Evolutionary conservation across 2,797 vertebrate genomes (phyloP), one percentile per base, ranked within the genome.

Genomic region (Centropyge bicolor): DNA sequence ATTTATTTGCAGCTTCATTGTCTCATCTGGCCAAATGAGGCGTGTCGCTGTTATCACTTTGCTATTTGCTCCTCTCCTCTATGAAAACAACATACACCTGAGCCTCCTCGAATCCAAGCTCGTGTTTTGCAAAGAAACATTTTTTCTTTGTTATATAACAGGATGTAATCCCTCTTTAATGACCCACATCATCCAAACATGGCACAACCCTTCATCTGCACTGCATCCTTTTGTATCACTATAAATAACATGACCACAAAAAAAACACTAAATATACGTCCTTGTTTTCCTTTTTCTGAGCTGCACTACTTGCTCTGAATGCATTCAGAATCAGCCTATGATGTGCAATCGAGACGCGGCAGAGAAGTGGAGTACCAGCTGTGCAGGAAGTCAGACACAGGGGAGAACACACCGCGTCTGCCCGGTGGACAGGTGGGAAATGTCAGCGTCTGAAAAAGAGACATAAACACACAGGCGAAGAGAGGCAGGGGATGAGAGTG

Each of bases 391-490:
- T 52, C 55, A 68, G 65, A 16, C 83, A 80, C 70, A 40, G 40
- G 76, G 64, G 82, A 74, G 76, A 84, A 80, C 80, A 77, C 66
- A 66, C 38, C 27, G 69, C 77, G 52, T 57, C 64, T 77, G 82
- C 75, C 64, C 63, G 72, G 76, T 71, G 84, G 83, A 88, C 88
- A 91, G 85, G 86, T 90, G 86, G 89, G 78, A 80, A 76, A 90
- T 90, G 89, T 85, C 86, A 85, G 85, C 76, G 27, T 84, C 73
- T 86, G 81, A 85, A 77, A 88, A 69, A 86, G 70, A 89, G 84
- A 83, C 70, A 68, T 66, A 78, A 52, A 45, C 79, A 88, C 45
- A 77, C 56, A 80, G 62, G 82, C 62, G 79, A 57, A 71, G 62
- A 61, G 61, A 82, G 69, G 49, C 54, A 35, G 36, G 9, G 60